Base-by-base conservation (phyloP, 2,888 invertebrate species). In the Eurytoma californica region DNA sequence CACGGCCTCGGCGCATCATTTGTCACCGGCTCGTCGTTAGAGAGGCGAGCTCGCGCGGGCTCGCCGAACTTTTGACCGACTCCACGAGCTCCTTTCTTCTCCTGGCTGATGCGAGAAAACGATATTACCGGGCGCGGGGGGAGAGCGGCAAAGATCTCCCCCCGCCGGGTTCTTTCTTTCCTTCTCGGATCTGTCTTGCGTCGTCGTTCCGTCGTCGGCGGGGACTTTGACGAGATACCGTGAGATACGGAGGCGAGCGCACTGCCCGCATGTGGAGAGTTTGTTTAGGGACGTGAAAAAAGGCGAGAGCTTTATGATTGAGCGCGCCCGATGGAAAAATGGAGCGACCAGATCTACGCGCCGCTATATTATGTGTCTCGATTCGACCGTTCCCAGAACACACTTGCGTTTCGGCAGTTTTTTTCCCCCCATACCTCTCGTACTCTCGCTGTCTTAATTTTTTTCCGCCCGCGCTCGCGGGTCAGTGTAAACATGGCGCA, bases 1-100 rank as follows among this genome's bases (percentile, higher is more conserved):
- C 66, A 20, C 24, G 14, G 20, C 18, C 51, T 58, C 63, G 76
- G 67, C 65, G 72, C 68, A 76, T 81, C 80, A 76, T 81, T 81
- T 81, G 81, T 81, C 81, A 81, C 78, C 72, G 80, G 65, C 73
- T 77, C 77, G 63, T 77, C 80, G 77, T 69, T 72, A 47, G 68
- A 39, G 39, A 39, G 39, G 39, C 39, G 39, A 39, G 39, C 39
- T 9, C 3, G 7, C 18, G 58, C 20, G 18, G 47, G 18, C 14
- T 39, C 39, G 63, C 4, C 57, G 30, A 24, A 51, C 63, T 72
- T 72, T 63, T 63, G 72, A 69, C 61, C 60, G 49, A 28, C 61
- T 13, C 39, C 30, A 14, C 61, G 28, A 30, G 47, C 24, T 73
- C 57, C 49, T 18, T 73, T 73, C 28, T 47, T 39, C 67, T 57